Conservation (phyloP, 2,113 vertebrate species). For the Sturnira hondurensis region DNA sequence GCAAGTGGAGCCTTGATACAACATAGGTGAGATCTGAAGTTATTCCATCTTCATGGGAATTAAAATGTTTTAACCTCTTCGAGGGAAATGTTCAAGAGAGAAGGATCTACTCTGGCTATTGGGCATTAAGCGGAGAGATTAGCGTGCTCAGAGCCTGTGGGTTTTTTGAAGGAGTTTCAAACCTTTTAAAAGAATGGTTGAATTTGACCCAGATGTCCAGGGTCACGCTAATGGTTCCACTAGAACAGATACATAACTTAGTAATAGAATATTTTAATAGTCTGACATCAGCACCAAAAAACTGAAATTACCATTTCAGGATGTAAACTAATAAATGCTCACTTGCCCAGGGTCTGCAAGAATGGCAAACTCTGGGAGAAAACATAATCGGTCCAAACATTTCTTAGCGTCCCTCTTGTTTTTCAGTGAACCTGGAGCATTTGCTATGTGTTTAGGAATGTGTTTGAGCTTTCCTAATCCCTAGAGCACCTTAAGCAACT, state of each 20-base stretch:
- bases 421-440: background rate
- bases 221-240: background rate
- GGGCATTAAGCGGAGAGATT: background rate
- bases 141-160: background rate
- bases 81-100: background rate
- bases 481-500: background rate
- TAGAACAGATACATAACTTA: background rate
- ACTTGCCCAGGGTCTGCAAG: background rate
- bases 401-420: background rate
- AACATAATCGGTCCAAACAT: background rate
- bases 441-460: background rate
- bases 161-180: background rate
- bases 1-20: background rate
- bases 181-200: background rate
- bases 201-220: background rate
- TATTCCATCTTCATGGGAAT: background rate
- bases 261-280: background rate
- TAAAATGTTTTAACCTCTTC: background rate
- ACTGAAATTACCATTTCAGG: background rate
- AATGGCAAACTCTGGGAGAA: background rate
- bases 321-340: background rate
- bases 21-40: constrained; percentile 28
- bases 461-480: background rate
- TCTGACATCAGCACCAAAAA: background rate
- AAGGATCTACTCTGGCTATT: background rate